Conservation (phyloP, 1,140 invertebrate genomes). For the Bombus difficillimus region DNA sequence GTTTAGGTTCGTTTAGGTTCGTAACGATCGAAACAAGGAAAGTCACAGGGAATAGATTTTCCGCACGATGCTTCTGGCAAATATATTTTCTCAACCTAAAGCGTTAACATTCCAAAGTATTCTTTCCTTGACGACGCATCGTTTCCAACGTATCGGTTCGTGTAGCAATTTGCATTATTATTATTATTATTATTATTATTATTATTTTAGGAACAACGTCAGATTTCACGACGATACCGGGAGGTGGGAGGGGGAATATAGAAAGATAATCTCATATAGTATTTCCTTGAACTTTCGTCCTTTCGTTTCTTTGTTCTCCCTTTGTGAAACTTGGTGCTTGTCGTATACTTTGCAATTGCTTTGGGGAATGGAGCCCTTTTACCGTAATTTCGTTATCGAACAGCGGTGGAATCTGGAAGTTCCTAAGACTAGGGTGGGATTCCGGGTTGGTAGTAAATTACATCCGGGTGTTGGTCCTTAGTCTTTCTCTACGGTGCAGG, state of each 20-base stretch:
- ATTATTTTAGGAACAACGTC: neutral
- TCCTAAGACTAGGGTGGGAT: slow-evolving; percentile 43
- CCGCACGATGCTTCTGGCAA: neutral
- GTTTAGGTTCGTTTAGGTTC: neutral
- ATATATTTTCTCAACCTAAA: neutral
- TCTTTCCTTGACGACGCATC: neutral
- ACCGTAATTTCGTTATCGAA: slow-evolving; percentile 66
- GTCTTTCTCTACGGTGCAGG: slow-evolving; percentile 73
- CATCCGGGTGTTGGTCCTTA: slow-evolving; percentile 51
- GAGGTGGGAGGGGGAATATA: neutral
- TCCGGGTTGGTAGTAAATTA: slow-evolving; percentile 10
- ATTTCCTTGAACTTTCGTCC: neutral
- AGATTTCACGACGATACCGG: no score
- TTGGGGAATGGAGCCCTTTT: slow-evolving; percentile 66
- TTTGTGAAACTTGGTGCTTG: neutral
- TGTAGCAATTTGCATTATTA: no score
- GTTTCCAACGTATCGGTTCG: no score
- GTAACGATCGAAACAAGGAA: neutral
- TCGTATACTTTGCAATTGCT: slow-evolving; percentile 44
- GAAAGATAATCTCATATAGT: neutral
- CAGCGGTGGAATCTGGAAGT: slow-evolving; percentile 41
- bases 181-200: no score
- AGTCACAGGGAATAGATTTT: neutral
- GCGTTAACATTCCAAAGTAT: neutral
- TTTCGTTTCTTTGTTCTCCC: neutral